Evolutionary conservation across 2,888 invertebrate genomes (phyloP).

Genomic region (Drosophila atroscutellata): DNA sequence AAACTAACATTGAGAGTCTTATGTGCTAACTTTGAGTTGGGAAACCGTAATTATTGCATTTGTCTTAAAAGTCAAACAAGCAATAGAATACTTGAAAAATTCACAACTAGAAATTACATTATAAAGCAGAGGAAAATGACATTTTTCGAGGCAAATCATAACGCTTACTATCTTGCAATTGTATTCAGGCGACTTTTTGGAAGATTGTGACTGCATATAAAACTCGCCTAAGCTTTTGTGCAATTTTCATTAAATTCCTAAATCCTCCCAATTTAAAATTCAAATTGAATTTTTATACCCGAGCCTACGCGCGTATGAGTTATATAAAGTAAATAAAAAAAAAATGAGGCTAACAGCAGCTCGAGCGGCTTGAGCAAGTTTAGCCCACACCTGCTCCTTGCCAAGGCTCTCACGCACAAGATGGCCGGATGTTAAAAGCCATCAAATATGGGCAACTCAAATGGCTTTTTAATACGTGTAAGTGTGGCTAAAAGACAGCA

Average conservation of each 20-base stretch:
- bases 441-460: constrained; percentile 71
- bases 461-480: constrained; percentile 76
- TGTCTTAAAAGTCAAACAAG: neutral
- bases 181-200: neutral
- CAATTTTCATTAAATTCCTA: constrained; percentile 32
- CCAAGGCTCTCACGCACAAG: constrained; percentile 46
- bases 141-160: neutral
- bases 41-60: neutral
- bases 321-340: constrained; percentile 64
- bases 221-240: neutral
- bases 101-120: neutral
- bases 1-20: constrained; percentile 17
- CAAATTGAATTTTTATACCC: constrained; percentile 68
- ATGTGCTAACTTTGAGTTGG: neutral
- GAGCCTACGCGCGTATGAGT: constrained; percentile 54
- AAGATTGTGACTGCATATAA: neutral
- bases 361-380: constrained; percentile 31
- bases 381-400: constrained; percentile 37
- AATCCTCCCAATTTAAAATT: constrained; percentile 69
- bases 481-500: constrained; percentile 58
- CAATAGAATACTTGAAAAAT: neutral
- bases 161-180: neutral
- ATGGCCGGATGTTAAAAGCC: constrained; percentile 62
- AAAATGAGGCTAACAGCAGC: constrained; percentile 13
- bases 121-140: neutral